phyloP scores from a whole-genome alignment of 2,797 vertebrate genomes.

The Sebastiscus albofasciatus region DNA sequence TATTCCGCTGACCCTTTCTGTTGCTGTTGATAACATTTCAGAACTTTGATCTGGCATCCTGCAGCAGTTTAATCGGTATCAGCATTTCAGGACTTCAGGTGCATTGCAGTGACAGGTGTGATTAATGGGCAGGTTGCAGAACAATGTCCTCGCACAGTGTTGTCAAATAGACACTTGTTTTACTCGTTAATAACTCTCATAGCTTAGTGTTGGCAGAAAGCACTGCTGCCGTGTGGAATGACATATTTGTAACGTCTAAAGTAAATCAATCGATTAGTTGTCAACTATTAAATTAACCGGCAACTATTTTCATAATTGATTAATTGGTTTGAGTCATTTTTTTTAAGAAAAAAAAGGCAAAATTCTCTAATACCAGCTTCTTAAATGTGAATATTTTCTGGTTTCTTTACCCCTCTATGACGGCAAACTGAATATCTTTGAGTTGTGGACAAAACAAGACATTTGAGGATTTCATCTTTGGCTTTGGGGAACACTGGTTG shows the following conservation, averaged over 20 bases:
- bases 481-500: too few species aligned
- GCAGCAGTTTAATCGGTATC: background rate
- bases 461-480: rapidly evolving
- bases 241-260: too few species aligned
- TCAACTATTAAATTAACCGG: too few species aligned
- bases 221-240: background rate
- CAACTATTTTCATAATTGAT: too few species aligned
- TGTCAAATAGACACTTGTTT: background rate
- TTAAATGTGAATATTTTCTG: too few species aligned
- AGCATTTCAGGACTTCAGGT: background rate
- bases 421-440: too few species aligned
- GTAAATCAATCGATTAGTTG: too few species aligned
- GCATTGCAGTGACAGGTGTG: background rate
- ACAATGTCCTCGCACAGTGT: background rate
- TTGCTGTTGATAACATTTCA: background rate
- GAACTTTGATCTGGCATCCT: background rate
- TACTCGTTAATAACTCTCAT: background rate
- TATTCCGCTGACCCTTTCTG: background rate
- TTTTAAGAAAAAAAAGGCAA: too few species aligned
- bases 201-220: background rate
- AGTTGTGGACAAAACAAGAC: too few species aligned
- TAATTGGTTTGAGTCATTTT: too few species aligned
- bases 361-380: too few species aligned
- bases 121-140: background rate
- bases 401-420: too few species aligned